Base-by-base conservation (phyloP, 2,113 vertebrate genomes). In the Triplophysa tibetana region DNA sequence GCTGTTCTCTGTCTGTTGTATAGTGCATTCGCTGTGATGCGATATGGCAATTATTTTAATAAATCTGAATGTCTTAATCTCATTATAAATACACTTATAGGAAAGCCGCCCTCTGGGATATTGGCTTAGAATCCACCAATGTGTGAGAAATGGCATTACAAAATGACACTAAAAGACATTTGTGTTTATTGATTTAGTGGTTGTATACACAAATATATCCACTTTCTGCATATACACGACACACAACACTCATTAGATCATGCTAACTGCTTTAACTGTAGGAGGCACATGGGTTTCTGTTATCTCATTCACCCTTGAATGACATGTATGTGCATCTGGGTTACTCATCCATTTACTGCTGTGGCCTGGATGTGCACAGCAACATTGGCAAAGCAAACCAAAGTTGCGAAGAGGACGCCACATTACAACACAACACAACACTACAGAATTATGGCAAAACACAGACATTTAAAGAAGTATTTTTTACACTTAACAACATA, bases 1-100 rank as follows among this genome's bases (percentile, higher is more conserved):
- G 2, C 38, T 63, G 26, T 14, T 48, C 41, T 12, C 21, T 43
- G 33, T 29, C 19, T 43, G 54, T 26, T 24, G 1, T 24, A 43
- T 45, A 7, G 21, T 41, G 29, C 29, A 60, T 29, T 60, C 29
- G 41, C 38, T 1, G 1, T 45, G 56, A 61, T 61, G 58, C 61
- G 58, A 48, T 48, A 75, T 63, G 41, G 72, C 72, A 75, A 75
- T 75, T 75, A 63, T 41, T 75, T 62, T 62, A 62, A 75, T 75
- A 63, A 45, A 75, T 75, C 16, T 48, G 58, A 58, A 63, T 26
- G 21, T 58, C 72, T 75, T 75, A 63, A 26, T n/a, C 72, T 63
- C 72, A 62, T 75, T 48, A 62, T 12, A 48, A 48, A 19, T 41
- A 45, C 21, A 45, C 21, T 19, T 21, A 13, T 12, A 62, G 21